Evolutionary conservation across 92 coral and sea anemone species (phyloP), one percentile per base, ranked within the genome.

Genomic region (Siderastrea siderea): DNA sequence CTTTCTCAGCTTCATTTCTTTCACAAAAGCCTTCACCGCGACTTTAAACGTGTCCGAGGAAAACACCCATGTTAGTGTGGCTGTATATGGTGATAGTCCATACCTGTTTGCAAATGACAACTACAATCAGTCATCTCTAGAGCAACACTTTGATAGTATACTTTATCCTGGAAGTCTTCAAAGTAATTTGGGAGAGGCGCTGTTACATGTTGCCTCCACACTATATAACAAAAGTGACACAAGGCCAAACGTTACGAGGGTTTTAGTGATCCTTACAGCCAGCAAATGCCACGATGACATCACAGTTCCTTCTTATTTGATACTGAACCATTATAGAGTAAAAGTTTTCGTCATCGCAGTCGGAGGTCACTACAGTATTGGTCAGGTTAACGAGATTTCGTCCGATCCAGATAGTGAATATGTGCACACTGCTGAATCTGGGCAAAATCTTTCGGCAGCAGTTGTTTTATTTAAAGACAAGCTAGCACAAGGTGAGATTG

Each of bases 231-330:
- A 53, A 17, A 86, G 68, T 14, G 50, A 66, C n/a, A 6, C 17
- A 5, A 47, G 90, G 38, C 54, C 86, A 8, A 71, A 71, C 12
- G 72, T 69, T 48, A 48, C 77, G 1, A 66, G 61, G 66, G 63
- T 86, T 44, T 52, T 86, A 2, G 71, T 86, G 52, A 80, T 78
- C 19, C 7, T 86, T 14, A 66, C 90, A 6, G 85, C 74, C 7
- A 80, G 90, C 54, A 86, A 68, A 78, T 79, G 76, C 45, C 90
- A 78, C 17, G 90, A 86, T 69, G 90, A 86, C 15, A 19, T 80
- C n/a, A 26, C 85, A 7, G 78, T 79, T 5, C 71, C 86, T 5
- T 68, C 77, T 1, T 53, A 86, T 47, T 53, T 76, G 6, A 5
- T 86, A 47, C 13, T 68, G 44, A 69, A 54, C n/a, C 43, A 47